Percentiles rank a stretch among this genome's conserved stretches.
phyloP scores from a whole-genome alignment of 2,888 invertebrate genomes.

The Electrophaes corylata region DNA sequence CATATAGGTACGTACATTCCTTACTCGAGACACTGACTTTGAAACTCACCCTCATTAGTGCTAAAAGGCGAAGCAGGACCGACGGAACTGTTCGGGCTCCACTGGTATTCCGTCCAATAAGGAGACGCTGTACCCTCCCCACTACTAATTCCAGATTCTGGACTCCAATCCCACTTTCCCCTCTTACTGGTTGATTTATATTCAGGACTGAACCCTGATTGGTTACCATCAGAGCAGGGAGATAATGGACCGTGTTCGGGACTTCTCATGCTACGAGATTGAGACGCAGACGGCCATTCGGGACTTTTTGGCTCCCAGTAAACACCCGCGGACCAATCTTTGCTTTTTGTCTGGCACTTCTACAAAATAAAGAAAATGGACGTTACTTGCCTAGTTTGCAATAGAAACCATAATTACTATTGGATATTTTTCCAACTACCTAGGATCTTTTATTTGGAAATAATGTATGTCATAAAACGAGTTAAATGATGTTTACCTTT shows the following conservation, averaged over 20 bases:
- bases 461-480: not conserved
- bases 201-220: slow-evolving; percentile 73
- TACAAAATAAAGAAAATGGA: slow-evolving; percentile 43
- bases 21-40: no score
- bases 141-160: slow-evolving; percentile 69
- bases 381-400: no score
- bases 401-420: no score
- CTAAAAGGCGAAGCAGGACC: slow-evolving; percentile 79
- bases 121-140: slow-evolving; percentile 68
- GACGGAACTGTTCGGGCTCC: slow-evolving; percentile 82
- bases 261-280: slow-evolving; percentile 59
- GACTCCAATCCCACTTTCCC: slow-evolving; percentile 72
- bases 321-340: slow-evolving; percentile 74
- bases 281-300: slow-evolving; percentile 62
- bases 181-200: slow-evolving; percentile 51
- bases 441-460: no score
- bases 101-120: slow-evolving; percentile 75
- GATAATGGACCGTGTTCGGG: slow-evolving; percentile 65
- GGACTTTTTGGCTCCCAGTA: slow-evolving; percentile 78
- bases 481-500: slow-evolving; percentile 51
- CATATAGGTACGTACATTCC: no score
- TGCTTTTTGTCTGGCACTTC: slow-evolving; percentile 66
- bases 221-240: slow-evolving; percentile 68
- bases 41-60: slow-evolving; percentile 60
- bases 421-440: no score